Evolutionary conservation across 2,797 vertebrate genomes (phyloP), one percentile per base, ranked within the genome.

Genomic region (Cichlasoma orientale): DNA sequence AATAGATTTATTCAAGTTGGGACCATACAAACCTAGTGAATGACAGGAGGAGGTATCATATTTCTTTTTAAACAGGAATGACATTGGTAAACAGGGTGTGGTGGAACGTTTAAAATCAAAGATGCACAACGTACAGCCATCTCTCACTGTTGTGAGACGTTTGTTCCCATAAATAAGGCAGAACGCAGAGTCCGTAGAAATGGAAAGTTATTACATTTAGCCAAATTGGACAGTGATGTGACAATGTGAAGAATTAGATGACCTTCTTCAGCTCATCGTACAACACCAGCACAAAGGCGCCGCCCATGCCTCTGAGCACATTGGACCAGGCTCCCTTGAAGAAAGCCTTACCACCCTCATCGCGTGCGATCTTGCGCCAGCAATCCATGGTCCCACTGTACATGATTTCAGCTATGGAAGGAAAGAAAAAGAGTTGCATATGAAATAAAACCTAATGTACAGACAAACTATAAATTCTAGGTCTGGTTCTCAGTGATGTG

Each of bases 271-370:
- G 94, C 94, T 99, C 97, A 52, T 99, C 97, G 10, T 98, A 98
- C 85, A 99, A 94, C 90, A 99, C 97, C 86, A 99, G 94, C 92
- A 99, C 97, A 29, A 99, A 97, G 91, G 97, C 97, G 61, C 96
- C 97, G 1, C 97, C 97, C 97, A 98, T 97, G 90, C 98, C 97
- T 93, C 97, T 89, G 89, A 99, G 96, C 50, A 99, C 97, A 4
- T 98, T 99, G 84, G 97, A 98, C 97, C 95, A 97, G 6, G 97
- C 97, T 44, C 97, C 97, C 95, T 99, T 98, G 95, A 98, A 98
- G 95, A 98, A 98, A 1, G 97, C 97, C 89, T 97, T 98, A 80
- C 92, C 79, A 8, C 97, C 97, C 88, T 98, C 97, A 0, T 98
- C 97, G 0, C 95, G 95, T 23, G 95, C 94, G 12, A 98, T 99